Conservation (phyloP, 2,888 invertebrate genomes). For the Glomeris marginata region DNA sequence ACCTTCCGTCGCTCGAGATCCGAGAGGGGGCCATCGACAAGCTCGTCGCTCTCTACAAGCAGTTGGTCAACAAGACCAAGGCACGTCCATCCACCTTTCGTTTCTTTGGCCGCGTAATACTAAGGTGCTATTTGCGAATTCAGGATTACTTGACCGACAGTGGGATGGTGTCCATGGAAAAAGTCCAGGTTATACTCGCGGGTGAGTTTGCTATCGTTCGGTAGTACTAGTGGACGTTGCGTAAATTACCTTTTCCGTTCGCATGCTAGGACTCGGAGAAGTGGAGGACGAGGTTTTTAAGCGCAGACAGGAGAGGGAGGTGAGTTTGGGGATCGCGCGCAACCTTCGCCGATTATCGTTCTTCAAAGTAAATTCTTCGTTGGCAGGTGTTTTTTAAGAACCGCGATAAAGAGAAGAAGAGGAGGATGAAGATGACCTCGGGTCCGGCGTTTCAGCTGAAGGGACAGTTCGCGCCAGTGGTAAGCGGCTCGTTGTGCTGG, state of each 20-base stretch:
- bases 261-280: slow-evolving; percentile 63
- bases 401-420: slow-evolving; percentile 47
- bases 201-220: slow-evolving; percentile 18
- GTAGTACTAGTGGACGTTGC: neutral
- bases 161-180: slow-evolving; percentile 78
- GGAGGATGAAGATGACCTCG: slow-evolving; percentile 32
- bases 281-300: slow-evolving; percentile 96
- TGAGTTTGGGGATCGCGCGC: slow-evolving; percentile 17
- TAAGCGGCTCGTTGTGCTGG: slow-evolving; percentile 27
- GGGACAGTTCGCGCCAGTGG: slow-evolving; percentile 65
- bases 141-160: slow-evolving; percentile 89
- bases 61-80: slow-evolving; percentile 81
- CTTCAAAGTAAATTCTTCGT: too few relatives aligned
- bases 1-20: slow-evolving; percentile 94
- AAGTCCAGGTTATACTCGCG: slow-evolving; percentile 88
- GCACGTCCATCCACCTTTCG: slow-evolving; percentile 23
- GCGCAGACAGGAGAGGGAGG: slow-evolving; percentile 69
- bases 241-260: neutral
- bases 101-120: neutral
- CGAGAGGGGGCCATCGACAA: slow-evolving; percentile 92
- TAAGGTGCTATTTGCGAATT: slow-evolving; percentile 10
- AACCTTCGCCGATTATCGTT: too few relatives aligned
- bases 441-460: slow-evolving; percentile 51
- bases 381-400: slow-evolving; percentile 36
- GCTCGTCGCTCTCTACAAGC: slow-evolving; percentile 82